A percentile compares a stretch with the other conserved stretches of the same genome.
Conservation (phyloP, 2,797 vertebrate genomes). For the Poeciliopsis presidionis region DNA sequence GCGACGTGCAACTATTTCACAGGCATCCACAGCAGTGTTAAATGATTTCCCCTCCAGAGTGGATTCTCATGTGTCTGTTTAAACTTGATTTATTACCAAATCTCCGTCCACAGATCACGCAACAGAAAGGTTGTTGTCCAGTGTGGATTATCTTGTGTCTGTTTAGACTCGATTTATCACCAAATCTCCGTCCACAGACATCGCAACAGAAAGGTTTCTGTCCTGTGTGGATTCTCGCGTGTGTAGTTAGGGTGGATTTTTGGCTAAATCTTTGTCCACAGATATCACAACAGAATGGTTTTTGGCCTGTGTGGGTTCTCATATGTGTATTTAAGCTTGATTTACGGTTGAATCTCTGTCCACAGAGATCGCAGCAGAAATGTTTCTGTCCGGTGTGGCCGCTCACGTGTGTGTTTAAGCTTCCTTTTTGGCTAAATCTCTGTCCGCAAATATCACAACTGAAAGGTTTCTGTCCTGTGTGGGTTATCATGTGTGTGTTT, state of each 20-base stretch:
- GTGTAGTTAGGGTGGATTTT: background rate
- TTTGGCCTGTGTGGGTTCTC: background rate
- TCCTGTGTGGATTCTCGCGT: background rate
- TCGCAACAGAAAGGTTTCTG: background rate
- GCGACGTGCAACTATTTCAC: background rate
- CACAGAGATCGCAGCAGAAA: background rate
- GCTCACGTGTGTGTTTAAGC: background rate
- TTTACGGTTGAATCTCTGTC: background rate
- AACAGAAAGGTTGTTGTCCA: background rate
- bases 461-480: background rate
- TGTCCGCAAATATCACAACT: background rate
- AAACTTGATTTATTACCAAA: background rate
- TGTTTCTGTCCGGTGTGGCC: background rate
- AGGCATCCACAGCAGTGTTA: background rate
- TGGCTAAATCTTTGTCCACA: background rate
- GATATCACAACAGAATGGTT: background rate
- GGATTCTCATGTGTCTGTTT: background rate
- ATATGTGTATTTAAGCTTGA: background rate
- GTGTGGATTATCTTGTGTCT: background rate
- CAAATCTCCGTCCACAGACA: background rate
- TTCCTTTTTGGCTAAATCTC: background rate
- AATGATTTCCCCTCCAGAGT: background rate
- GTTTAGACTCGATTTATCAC: background rate
- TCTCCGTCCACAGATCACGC: background rate
- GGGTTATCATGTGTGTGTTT: background rate